phyloP scores from a whole-genome alignment of 1,140 invertebrate species.

The Paraescarpia echinospica region DNA sequence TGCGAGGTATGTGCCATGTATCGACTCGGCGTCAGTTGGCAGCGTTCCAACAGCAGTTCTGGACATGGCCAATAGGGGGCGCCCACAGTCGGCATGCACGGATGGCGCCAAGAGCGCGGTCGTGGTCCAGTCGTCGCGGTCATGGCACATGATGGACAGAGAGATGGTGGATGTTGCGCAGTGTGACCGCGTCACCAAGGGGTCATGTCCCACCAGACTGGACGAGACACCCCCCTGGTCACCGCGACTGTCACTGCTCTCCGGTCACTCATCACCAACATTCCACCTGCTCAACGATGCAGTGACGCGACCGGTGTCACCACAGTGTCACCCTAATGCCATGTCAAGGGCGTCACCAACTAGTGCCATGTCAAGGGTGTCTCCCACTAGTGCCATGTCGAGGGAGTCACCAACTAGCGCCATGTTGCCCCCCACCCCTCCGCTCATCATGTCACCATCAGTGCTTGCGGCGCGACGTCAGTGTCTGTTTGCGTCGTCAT shows the following conservation, averaged over 20 bases:
- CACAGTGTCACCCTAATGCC: background rate
- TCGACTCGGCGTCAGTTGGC: background rate
- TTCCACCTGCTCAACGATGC: background rate
- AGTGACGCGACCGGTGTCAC: background rate
- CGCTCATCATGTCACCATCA: background rate
- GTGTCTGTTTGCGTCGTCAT: background rate
- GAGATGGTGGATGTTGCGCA: background rate
- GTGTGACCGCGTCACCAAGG: background rate
- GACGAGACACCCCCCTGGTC: background rate
- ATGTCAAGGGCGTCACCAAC: background rate
- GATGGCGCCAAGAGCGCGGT: background rate
- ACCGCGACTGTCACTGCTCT: background rate
- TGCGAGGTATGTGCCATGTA: background rate
- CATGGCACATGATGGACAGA: background rate
- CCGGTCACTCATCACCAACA: background rate
- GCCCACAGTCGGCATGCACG: background rate
- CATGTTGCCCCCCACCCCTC: background rate
- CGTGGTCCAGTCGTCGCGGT: background rate
- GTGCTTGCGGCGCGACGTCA: background rate
- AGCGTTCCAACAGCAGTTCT: background rate
- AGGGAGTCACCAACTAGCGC: background rate
- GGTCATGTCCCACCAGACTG: background rate
- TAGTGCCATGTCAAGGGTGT: no score
- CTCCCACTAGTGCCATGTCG: background rate
- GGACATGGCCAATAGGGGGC: background rate